A percentile compares a stretch with the other conserved stretches of the same genome.
Evolutionary conservation across 2,113 vertebrate species (phyloP).

Genomic region (Pycnonotus jocosus): DNA sequence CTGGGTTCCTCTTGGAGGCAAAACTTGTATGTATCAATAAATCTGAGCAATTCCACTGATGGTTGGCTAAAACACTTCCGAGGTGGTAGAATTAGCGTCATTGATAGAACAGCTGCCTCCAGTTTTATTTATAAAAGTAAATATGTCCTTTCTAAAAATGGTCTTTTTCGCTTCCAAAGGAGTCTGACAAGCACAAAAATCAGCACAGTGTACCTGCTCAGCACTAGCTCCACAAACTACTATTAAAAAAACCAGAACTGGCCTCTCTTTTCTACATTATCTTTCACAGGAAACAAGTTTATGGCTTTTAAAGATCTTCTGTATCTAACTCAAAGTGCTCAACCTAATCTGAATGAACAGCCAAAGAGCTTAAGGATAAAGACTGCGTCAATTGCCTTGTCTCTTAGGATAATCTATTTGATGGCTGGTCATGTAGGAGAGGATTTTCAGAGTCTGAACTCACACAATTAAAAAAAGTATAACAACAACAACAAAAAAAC

Average conservation of each 20-base stretch:
- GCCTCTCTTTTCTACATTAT: neutral
- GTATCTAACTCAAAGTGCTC: neutral
- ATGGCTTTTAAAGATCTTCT: neutral
- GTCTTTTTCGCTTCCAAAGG: neutral
- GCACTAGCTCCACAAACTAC: neutral
- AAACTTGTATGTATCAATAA: neutral
- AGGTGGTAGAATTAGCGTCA: neutral
- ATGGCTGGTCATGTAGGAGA: neutral
- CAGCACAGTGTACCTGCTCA: neutral
- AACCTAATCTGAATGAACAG: neutral
- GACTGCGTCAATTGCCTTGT: neutral
- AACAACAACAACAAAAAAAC: too few relatives aligned
- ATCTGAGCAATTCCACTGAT: neutral
- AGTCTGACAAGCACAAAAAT: neutral
- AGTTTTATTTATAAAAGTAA: neutral
- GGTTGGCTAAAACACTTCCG: neutral
- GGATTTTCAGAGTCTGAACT: neutral
- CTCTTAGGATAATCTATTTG: neutral
- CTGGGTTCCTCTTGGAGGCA: neutral
- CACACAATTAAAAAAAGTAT: neutral
- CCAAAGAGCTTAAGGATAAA: neutral
- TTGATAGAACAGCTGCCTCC: neutral
- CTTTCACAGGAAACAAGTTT: neutral
- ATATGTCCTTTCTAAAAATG: rapidly evolving
- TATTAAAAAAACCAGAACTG: neutral